Conservation (phyloP, 2,113 vertebrate genomes). For the Ptilorrhoa leucosticta region DNA sequence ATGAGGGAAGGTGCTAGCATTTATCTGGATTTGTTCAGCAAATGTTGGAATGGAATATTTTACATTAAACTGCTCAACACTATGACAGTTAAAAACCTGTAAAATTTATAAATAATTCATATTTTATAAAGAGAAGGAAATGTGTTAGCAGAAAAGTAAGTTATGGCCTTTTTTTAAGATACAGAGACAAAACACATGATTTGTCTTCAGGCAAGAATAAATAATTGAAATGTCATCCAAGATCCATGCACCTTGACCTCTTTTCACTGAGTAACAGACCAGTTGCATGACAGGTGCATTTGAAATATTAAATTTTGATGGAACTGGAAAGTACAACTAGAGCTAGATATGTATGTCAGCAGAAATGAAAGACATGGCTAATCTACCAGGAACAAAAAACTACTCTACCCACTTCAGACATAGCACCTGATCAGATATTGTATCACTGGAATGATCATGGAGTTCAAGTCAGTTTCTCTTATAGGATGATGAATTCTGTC, state of each 20-base stretch:
- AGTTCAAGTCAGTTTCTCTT: not conserved
- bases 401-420: not conserved
- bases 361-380: not conserved
- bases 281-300: not conserved
- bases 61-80: not conserved
- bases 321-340: not conserved
- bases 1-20: not conserved
- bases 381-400: not conserved
- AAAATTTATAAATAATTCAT: constrained; percentile 24
- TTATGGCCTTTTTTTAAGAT: not conserved
- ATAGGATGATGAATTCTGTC: not conserved
- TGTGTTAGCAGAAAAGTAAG: not conserved
- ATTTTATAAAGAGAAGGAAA: not conserved
- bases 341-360: not conserved
- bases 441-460: not conserved
- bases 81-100: not conserved
- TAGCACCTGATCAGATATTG: not conserved
- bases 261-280: not conserved
- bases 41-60: not conserved
- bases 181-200: not conserved
- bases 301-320: constrained; percentile 37
- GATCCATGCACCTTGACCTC: constrained; percentile 6
- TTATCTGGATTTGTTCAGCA: not conserved
- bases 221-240: not conserved
- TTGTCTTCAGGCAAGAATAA: constrained; percentile 19